These are phyloP conservation scores for Eueides isabella DNA, from an alignment of 1,140 invertebrate species.

Conservation along the genomic window DNA sequence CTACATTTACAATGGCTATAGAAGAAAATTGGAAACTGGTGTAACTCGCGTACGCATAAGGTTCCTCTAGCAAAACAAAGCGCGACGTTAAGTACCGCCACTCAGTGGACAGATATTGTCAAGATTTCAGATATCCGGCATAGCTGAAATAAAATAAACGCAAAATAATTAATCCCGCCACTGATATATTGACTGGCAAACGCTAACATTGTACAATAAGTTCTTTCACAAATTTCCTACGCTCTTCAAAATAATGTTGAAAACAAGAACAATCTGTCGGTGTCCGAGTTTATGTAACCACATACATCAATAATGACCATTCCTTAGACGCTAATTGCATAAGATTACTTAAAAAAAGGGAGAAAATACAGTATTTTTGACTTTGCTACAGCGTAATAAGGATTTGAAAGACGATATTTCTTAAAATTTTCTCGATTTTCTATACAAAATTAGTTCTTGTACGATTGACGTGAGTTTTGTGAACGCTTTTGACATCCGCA, in stretches of 20 bases:
- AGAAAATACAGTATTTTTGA: not conserved
- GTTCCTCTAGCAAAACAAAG: too few species aligned
- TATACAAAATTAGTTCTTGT: constrained; percentile 61
- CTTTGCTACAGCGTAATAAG: not conserved
- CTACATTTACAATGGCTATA: too few species aligned
- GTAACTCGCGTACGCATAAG: too few species aligned
- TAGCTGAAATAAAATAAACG: not conserved
- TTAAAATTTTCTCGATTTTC: constrained; percentile 37
- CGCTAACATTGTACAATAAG: constrained; percentile 53
- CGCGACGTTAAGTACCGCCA: too few species aligned
- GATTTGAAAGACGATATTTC: not conserved
- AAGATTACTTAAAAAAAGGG: not conserved
- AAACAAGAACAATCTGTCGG: constrained; percentile 44
- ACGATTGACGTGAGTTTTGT: constrained; percentile 58
- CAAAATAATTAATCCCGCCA: not conserved
- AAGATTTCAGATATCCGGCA: not conserved
- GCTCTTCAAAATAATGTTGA: constrained; percentile 48
- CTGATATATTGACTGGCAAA: constrained; percentile 50
- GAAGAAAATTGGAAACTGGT: too few species aligned
- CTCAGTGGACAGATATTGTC: too few species aligned
- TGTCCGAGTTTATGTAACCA: constrained; percentile 55
- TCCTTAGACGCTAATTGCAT: constrained; percentile 42
- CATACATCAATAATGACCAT: constrained; percentile 56
- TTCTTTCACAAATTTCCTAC: constrained; percentile 49
- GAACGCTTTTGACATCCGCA: constrained; percentile 48